phyloP scores from a whole-genome alignment of 2,888 invertebrate species.

The Athalia circularis region DNA sequence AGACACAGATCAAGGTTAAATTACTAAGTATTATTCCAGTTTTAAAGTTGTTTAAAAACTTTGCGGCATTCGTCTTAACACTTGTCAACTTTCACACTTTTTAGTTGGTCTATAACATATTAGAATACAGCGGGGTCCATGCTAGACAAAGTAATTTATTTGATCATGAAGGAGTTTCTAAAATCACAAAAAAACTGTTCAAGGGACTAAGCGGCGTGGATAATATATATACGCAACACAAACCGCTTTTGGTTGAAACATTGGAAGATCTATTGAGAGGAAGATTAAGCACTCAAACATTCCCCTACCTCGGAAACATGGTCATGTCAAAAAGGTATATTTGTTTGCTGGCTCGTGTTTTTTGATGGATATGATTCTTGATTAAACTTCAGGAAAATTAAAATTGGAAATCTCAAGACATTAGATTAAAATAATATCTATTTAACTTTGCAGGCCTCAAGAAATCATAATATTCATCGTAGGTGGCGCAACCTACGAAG shows the following conservation, averaged over 20 bases:
- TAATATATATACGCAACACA: conserved; percentile 99
- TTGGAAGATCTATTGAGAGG: conserved; percentile 94
- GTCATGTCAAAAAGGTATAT: conserved; percentile 74
- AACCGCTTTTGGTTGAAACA: conserved; percentile 92
- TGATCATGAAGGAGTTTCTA: conserved; percentile 87
- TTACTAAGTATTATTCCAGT: not conserved
- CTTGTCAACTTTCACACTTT: conserved; percentile 10
- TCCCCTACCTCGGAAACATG: conserved; percentile 85
- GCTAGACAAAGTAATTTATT: conserved; percentile 90
- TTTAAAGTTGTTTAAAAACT: too few relatives aligned
- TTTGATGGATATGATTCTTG: conserved; percentile 14
- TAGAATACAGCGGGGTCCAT: conserved; percentile 91
- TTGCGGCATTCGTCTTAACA: too few relatives aligned
- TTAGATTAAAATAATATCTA: not conserved
- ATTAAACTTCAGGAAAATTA: conserved; percentile 18
- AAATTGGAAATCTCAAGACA: conserved; percentile 1
- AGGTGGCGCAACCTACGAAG: conserved; percentile 98
- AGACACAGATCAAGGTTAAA: conserved; percentile 74
- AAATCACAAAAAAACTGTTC: conserved; percentile 92
- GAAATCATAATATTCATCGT: conserved; percentile 98
- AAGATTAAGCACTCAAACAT: conserved; percentile 88
- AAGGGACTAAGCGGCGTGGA: conserved; percentile 97
- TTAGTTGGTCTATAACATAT: conserved; percentile 79
- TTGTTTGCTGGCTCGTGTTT: conserved; percentile 35
- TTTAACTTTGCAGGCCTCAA: conserved; percentile 80